phyloP scores from a whole-genome alignment of 2,113 vertebrate genomes.

The Tyto alba region DNA sequence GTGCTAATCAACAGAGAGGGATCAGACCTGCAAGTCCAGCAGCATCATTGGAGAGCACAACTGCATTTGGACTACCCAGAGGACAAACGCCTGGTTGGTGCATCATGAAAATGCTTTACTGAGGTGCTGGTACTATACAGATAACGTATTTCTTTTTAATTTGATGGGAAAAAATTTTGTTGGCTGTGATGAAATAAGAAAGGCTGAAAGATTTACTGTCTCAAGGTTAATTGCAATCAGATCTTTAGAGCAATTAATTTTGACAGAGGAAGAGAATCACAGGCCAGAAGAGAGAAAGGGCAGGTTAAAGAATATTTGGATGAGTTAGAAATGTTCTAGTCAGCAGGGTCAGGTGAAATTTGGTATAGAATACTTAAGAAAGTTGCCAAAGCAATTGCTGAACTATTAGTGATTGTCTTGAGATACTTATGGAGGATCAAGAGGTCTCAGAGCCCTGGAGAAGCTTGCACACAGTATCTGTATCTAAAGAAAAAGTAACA shows the following conservation, averaged over 20 bases:
- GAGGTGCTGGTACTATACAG: not conserved
- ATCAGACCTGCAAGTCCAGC: not conserved
- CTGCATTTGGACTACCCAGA: not conserved
- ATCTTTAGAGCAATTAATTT: slow-evolving; percentile 23
- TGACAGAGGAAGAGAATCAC: not conserved
- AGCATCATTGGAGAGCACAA: not conserved
- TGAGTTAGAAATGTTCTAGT: slow-evolving; percentile 2
- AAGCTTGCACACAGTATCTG: not conserved
- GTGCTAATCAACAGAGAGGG: not conserved
- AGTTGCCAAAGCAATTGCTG: not conserved
- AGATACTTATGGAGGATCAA: not conserved
- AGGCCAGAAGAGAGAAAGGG: not conserved
- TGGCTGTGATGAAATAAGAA: not conserved
- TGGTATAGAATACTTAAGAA: not conserved
- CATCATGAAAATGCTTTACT: not conserved
- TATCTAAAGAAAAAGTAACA: not conserved
- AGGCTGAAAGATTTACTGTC: slow-evolving; percentile 7
- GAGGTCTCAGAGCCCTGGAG: not conserved
- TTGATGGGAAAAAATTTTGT: not conserved
- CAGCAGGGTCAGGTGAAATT: slow-evolving; percentile 12
- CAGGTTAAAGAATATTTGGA: not conserved
- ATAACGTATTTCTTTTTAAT: not conserved
- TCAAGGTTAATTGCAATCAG: slow-evolving; percentile 47
- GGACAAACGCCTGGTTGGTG: not conserved
- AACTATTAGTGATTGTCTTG: not conserved